Evolutionary conservation across 2,113 vertebrate genomes (phyloP), one percentile per base, ranked within the genome.

Genomic region (Sterna hirundo): DNA sequence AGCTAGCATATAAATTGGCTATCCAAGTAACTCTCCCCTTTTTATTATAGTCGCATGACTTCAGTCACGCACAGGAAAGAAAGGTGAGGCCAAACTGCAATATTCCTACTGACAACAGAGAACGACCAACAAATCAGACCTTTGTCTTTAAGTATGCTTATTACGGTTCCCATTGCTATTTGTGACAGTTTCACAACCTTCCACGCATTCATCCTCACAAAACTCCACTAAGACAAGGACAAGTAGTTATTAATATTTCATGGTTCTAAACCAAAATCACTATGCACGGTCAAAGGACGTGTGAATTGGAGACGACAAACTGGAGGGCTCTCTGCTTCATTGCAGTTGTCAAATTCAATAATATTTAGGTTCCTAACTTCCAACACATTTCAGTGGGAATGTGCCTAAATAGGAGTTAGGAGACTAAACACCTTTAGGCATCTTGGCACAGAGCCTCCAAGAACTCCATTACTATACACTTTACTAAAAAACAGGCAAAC

Each of bases 351-450:
- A 83, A 49, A 49, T 47, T 32, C 76, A 23, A 20, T 4, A 57
- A 34, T 12, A 27, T 54, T 75, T 58, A 34, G 66, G 49, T 51
- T 91, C 42, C 51, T 44, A 13, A 57, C 36, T 58, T 80, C 69
- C 81, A 81, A 19, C 10, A 69, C 27, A 47, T 58, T 77, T 87
- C 86, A 86, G 80, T 58, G 54, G 55, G 46, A 83, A 80, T 11
- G 58, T 81, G 58, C 64, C 49, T 68, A 22, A 65, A 46, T 0
- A 60, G 47, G 60, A 77, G 29, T 42, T 22, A 17, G 29, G 68
- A 94, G 90, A 95, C 88, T 70, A 65, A 93, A 89, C 64, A 87
- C 40, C 90, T 84, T 70, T 6, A 65, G 88, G 69, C 84, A 52
- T 44, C 54, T 93, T 93, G 90, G 90, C 64, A 25, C 40, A 91